Evolutionary conservation across 1,140 invertebrate genomes (phyloP).

Genomic region (Diabrotica undecimpunctata): DNA sequence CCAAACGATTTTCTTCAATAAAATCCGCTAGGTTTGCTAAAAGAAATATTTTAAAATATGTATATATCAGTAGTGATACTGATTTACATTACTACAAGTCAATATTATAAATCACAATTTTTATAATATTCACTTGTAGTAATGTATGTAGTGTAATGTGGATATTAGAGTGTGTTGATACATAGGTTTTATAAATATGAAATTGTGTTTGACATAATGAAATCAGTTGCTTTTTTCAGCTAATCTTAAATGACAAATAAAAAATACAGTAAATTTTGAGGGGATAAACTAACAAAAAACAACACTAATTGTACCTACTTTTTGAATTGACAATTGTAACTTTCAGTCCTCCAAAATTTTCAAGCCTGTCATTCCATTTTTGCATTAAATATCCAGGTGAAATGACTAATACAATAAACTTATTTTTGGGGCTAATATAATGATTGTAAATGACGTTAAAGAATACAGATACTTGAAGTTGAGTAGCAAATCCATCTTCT

Average conservation of each 20-base stretch:
- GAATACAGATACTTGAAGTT: slow-evolving; percentile 35
- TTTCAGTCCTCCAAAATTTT: slow-evolving; percentile 24
- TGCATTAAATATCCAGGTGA: slow-evolving; percentile 25
- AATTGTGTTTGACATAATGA: background rate
- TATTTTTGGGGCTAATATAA: background rate
- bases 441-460: slow-evolving; percentile 26
- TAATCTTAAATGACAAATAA: background rate
- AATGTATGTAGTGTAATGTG: background rate
- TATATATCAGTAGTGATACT: too few species aligned
- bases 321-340: slow-evolving; percentile 29
- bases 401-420: slow-evolving; percentile 30
- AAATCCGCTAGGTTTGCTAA: slow-evolving; percentile 17
- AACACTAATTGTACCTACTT: slow-evolving; percentile 21
- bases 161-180: background rate
- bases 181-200: background rate
- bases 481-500: slow-evolving; percentile 35
- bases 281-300: background rate
- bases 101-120: slow-evolving; percentile 3
- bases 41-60: slow-evolving; percentile 6
- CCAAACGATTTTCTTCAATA: slow-evolving; percentile 13
- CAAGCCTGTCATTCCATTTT: slow-evolving; percentile 38
- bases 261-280: background rate
- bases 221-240: too few species aligned
- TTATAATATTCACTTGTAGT: background rate
- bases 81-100: too few species aligned